phyloP scores from a whole-genome alignment of 2,797 vertebrate species.

The Bradypodion ventrale region DNA sequence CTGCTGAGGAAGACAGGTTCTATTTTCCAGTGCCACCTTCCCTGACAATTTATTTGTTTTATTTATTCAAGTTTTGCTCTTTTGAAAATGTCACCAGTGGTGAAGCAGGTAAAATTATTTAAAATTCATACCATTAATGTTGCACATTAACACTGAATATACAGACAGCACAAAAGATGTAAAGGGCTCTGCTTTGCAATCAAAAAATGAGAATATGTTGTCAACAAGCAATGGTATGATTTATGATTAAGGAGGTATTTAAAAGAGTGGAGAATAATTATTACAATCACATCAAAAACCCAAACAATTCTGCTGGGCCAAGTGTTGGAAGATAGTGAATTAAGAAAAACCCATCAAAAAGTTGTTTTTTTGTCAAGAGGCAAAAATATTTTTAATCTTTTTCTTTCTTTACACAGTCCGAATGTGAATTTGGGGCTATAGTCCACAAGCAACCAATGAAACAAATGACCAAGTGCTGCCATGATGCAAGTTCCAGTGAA shows the following conservation, averaged over 20 bases:
- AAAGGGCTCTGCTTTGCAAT: constrained; percentile 34
- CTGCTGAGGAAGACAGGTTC: constrained; percentile 23
- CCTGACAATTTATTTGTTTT: constrained; percentile 64
- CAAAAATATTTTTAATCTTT: not conserved
- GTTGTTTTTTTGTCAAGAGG: not conserved
- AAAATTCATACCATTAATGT: constrained; percentile 51
- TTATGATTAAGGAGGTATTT: not conserved
- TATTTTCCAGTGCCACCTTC: constrained; percentile 41
- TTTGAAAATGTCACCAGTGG: constrained; percentile 63
- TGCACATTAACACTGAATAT: constrained; percentile 43
- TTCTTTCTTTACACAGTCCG: not conserved
- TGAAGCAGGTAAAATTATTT: constrained; percentile 48
- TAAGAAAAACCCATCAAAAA: not conserved
- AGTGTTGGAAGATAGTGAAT: not conserved
- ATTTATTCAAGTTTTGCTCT: constrained; percentile 64
- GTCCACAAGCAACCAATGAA: not conserved
- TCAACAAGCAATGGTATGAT: not conserved
- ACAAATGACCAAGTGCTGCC: not conserved
- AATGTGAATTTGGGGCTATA: not conserved
- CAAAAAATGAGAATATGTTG: not conserved
- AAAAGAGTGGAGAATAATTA: not conserved
- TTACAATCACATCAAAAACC: not conserved
- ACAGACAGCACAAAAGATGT: constrained; percentile 34
- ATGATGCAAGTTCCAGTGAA: not conserved
- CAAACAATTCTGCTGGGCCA: not conserved